Conservation (phyloP, 2,888 invertebrate species). For the Liposcelis brunnea region DNA sequence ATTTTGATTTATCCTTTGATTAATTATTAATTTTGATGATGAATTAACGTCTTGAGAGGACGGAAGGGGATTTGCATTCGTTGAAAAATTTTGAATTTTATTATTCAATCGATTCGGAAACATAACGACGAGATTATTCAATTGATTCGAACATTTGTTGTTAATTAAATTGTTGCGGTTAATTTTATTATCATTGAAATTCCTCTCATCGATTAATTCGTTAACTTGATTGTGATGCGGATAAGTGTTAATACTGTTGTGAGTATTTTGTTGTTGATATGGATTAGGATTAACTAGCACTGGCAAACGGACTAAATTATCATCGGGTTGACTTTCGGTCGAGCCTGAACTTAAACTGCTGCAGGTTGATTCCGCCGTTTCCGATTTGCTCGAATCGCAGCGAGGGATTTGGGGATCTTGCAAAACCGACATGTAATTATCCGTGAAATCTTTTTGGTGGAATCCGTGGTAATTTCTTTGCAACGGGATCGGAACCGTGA, state of each 20-base stretch:
- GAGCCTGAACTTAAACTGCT: slow-evolving; percentile 18
- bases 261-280: slow-evolving; percentile 24
- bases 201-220: slow-evolving; percentile 15
- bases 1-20: slow-evolving; percentile 26
- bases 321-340: slow-evolving; percentile 20
- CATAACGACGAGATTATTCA: too few species aligned
- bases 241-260: slow-evolving; percentile 17
- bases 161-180: too few species aligned
- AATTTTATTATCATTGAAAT: too few species aligned
- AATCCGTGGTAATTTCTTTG: not conserved
- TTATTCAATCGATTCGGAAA: too few species aligned
- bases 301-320: not conserved
- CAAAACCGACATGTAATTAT: not conserved
- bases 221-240: slow-evolving; percentile 16
- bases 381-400: slow-evolving; percentile 39
- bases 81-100: too few species aligned
- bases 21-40: too few species aligned
- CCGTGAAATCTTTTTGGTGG: not conserved
- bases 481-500: too few species aligned
- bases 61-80: too few species aligned
- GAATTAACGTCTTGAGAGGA: too few species aligned
- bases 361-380: slow-evolving; percentile 39
- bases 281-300: slow-evolving; percentile 17
- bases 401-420: slow-evolving; percentile 20
- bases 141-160: too few species aligned